Conservation (phyloP, 2,797 vertebrate genomes). For the Centroberyx gerrardi region DNA sequence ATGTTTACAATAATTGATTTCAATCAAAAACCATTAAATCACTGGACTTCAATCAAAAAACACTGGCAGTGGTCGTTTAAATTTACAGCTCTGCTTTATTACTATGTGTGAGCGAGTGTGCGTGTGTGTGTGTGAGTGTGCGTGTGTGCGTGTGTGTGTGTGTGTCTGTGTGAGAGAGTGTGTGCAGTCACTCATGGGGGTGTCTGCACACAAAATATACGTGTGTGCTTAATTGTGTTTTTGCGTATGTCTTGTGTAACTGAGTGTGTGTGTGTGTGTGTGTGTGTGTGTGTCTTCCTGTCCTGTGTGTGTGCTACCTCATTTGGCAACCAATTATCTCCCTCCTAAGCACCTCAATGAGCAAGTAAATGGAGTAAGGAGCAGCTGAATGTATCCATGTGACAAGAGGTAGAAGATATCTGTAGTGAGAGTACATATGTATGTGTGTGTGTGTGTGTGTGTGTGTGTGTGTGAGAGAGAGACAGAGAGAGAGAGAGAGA, state of each 20-base stretch:
- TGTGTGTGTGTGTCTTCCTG: constrained; percentile 17
- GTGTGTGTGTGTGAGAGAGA: neutral
- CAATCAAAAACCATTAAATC: constrained; percentile 19
- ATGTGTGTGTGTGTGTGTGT: constrained; percentile 25
- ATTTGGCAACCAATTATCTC: constrained; percentile 73
- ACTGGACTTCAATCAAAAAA: constrained; percentile 10
- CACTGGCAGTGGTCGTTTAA: neutral
- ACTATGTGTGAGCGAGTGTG: neutral
- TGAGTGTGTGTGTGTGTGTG: constrained; percentile 18
- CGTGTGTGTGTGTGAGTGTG: no score
- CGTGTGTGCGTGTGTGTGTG: no score
- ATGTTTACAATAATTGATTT: neutral
- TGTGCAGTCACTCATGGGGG: constrained; percentile 27
- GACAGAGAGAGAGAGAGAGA: neutral
- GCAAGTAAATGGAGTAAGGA: constrained; percentile 75
- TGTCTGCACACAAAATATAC: constrained; percentile 23
- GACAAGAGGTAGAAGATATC: constrained; percentile 39
- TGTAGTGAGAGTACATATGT: constrained; percentile 15
- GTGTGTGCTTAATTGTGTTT: constrained; percentile 49
- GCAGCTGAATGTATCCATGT: constrained; percentile 62
- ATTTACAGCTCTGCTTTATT: neutral
- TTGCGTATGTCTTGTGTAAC: constrained; percentile 30
- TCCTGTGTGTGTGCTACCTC: constrained; percentile 54
- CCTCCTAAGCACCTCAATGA: constrained; percentile 67
- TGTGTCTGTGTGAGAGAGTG: neutral